Base-by-base conservation (phyloP, 1,140 invertebrate genomes). In the Brachionus sp. region DNA sequence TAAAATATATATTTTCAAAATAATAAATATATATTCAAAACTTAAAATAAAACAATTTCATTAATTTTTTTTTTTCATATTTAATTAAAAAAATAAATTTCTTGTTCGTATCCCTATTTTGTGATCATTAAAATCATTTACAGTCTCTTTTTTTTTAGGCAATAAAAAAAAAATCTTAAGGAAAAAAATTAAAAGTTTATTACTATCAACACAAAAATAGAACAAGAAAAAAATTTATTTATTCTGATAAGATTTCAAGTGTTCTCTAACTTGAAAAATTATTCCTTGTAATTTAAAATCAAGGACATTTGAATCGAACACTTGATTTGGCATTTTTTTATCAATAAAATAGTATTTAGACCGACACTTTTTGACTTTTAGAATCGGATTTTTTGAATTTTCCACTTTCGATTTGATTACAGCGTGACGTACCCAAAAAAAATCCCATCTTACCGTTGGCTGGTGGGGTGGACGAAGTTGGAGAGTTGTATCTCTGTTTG, bases 371-470 rank as follows among this genome's bases (percentile, higher is more conserved):
- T 66, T 66, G 64, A 23, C 64, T 66, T 66, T 66, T 66, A 37
- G 25, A 33, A 35, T 66, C 64, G 64, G 64, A 66, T 23, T 66
- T 66, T 66, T 66, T 66, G 33, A 66, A 66, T 66, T 66, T 66
- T 33, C 64, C 64, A 33, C 33, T 66, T 66, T 66, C 64, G n/a
- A 57, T 57, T 66, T 66, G 64, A 66, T 66, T 66, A 66, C 64
- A 66, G 6, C 64, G 64, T n/a, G 64, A 66, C 33, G 64, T 33
- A 7, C 64, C 64, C 13, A 66, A 9, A 66, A 66, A 66, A 66
- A 66, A 66, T 35, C 64, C 64, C 33, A 33, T 2, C 16, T 66
- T 66, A 13, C 64, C 64, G 13, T 66, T 66, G 16, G 64, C 13
- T 33, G 64, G 64, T 23, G 68, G 33, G 19, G 33, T 73, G 5